Base-by-base conservation (phyloP, 2,113 vertebrate species). In the Physeter macrocephalus region DNA sequence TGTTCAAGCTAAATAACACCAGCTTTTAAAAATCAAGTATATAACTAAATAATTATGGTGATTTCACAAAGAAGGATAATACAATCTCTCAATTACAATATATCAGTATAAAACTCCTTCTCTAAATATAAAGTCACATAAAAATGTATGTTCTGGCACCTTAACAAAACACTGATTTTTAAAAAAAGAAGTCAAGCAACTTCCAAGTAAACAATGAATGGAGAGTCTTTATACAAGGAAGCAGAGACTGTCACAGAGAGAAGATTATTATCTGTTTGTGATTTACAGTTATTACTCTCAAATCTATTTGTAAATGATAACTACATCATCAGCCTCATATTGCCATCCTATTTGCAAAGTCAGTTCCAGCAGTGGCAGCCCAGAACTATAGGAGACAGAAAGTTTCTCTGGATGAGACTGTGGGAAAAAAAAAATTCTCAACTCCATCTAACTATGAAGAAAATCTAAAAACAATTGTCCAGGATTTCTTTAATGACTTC, bases 1-100 rank as follows among this genome's bases (percentile, higher is more conserved):
- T 94, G 96, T 97, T 98, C 96, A 85, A 98, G 97, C 82, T 83
- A 97, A 23, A 71, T 49, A 89, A 43, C 71, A 90, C n/a, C 86
- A 75, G 15, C 74, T 81, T 95, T 98, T 94, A 95, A 93, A 97
- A 95, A 93, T 98, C 94, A 97, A 97, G 52, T 74, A 93, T 52
- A 89, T 64, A 98, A 97, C 9, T 86, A 97, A 96, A 93, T 34
- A 95, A 97, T 98, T 78, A 95, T 27, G 29, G 36, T 27, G 41
- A 66, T 92, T 97, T 77, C 46, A 66, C 49, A 91, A 97, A 49
- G 41, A 97, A 95, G 49, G 29, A 97, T 95, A 97, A 98, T 90
- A 59, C 46, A 94, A 21, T 54, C 86, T 75, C 36, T 97, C 67
- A 96, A 75, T 96, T 94, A 92, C 5, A 91, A 90, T 91, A 27